phyloP scores from a whole-genome alignment of 2,888 invertebrate species.

The Synanthedon tipuliformis region DNA sequence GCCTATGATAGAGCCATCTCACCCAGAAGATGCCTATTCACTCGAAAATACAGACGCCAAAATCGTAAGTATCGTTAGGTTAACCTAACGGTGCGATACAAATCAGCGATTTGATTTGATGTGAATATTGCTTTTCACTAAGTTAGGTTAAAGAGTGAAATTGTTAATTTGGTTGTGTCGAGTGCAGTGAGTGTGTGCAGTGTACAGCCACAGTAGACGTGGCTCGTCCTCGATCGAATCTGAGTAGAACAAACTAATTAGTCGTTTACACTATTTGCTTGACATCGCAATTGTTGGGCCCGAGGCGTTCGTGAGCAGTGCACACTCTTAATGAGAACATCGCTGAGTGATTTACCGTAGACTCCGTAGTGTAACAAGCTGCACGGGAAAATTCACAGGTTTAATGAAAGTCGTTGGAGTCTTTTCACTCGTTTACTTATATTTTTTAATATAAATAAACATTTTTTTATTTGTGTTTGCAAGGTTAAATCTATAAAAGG shows the following conservation, averaged over 20 bases:
- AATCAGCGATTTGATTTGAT: too few relatives aligned
- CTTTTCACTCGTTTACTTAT: background rate
- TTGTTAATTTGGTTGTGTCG: too few relatives aligned
- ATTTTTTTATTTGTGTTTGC: too few relatives aligned
- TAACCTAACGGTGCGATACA: too few relatives aligned
- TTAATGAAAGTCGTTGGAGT: background rate
- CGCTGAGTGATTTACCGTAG: constrained; percentile 1
- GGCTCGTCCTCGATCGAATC: constrained; percentile 18
- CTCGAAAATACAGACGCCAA: too few relatives aligned
- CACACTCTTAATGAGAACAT: constrained; percentile 9
- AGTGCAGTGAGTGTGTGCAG: background rate
- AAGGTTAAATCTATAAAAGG: too few relatives aligned
- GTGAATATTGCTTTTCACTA: too few relatives aligned
- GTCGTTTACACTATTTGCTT: constrained; percentile 55
- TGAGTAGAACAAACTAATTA: constrained; percentile 57
- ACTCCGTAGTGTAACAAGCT: background rate
- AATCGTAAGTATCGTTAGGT: too few relatives aligned
- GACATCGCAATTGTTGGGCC: constrained; percentile 45
- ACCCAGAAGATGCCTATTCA: too few relatives aligned
- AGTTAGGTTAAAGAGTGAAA: too few relatives aligned
- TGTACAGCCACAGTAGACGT: background rate
- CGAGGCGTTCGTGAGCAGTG: constrained; percentile 24
- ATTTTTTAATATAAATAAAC: too few relatives aligned
- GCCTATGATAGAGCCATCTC: too few relatives aligned
- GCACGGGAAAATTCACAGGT: background rate